Conservation (phyloP, 1,140 invertebrate genomes). For the Eupeodes corollae region DNA sequence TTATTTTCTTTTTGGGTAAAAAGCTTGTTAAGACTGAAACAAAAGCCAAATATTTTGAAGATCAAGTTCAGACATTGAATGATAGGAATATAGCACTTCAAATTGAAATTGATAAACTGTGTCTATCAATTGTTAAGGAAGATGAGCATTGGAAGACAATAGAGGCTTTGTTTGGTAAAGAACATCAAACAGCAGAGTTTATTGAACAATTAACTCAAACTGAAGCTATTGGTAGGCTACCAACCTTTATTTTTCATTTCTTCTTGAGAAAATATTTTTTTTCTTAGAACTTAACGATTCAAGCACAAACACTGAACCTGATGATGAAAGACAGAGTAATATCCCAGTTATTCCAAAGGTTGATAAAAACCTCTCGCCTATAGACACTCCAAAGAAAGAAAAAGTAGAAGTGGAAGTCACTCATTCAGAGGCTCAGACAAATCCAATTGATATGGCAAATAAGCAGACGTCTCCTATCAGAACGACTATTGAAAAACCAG, state of each 20-base stretch:
- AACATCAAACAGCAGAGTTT: neutral
- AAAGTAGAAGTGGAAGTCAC: slow-evolving; percentile 9
- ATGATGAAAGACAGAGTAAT: too few species aligned
- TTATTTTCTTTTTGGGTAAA: neutral
- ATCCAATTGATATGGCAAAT: slow-evolving; percentile 16
- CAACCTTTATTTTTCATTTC: too few species aligned
- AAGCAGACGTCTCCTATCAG: slow-evolving; percentile 25
- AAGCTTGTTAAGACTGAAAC: slow-evolving; percentile 29
- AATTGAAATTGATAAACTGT: slow-evolving; percentile 16
- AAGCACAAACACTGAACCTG: too few species aligned
- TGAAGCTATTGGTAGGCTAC: too few species aligned
- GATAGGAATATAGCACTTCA: slow-evolving; percentile 14
- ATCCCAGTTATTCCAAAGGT: too few species aligned
- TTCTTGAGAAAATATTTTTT: too few species aligned
- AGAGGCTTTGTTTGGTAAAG: slow-evolving; percentile 20
- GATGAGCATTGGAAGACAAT: slow-evolving; percentile 33
- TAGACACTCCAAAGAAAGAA: slow-evolving; percentile 12
- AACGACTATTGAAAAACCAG: slow-evolving; percentile 10
- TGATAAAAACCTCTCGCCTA: too few species aligned
- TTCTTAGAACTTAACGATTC: too few species aligned
- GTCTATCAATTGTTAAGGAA: slow-evolving; percentile 18
- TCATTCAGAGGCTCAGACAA: neutral
- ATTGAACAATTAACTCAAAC: neutral
- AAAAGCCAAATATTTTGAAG: slow-evolving; percentile 21
- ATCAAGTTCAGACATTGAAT: slow-evolving; percentile 19